A percentile compares a stretch with the other conserved stretches of the same genome.
Evolutionary conservation across 2,888 invertebrate genomes (phyloP).

Genomic region (Leptinotarsa haldemani): DNA sequence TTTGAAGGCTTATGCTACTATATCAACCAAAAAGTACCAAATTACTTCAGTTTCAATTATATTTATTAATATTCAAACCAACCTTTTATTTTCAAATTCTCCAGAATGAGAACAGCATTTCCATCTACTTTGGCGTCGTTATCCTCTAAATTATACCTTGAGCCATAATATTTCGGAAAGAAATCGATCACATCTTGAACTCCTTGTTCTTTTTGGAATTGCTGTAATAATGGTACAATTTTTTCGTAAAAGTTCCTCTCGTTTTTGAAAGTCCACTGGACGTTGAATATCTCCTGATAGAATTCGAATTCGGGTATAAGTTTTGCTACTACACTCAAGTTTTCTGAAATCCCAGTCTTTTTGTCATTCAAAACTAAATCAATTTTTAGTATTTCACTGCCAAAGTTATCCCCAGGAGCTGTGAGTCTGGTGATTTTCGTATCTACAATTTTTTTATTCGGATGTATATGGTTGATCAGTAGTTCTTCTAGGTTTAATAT

Average conservation of each 20-base stretch:
- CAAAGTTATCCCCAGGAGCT: constrained; percentile 71
- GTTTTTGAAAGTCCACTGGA: constrained; percentile 66
- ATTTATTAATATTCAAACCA: background rate
- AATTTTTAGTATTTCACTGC: constrained; percentile 67
- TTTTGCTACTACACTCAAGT: constrained; percentile 68
- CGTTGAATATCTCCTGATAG: constrained; percentile 67
- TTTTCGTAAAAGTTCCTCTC: constrained; percentile 68
- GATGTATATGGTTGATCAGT: constrained; percentile 21
- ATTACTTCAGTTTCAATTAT: no score
- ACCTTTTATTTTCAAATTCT: constrained; percentile 66
- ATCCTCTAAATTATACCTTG: constrained; percentile 49
- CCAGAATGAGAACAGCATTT: constrained; percentile 68
- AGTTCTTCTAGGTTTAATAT: constrained; percentile 34
- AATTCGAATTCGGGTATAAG: constrained; percentile 68
- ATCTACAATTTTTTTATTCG: constrained; percentile 29
- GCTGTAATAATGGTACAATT: constrained; percentile 64
- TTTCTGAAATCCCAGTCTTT: constrained; percentile 24
- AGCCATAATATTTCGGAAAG: constrained; percentile 54
- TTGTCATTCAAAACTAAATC: constrained; percentile 41
- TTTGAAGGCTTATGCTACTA: no score
- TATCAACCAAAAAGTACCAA: no score
- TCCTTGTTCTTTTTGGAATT: constrained; percentile 65
- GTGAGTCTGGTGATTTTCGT: constrained; percentile 60
- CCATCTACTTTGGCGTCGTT: constrained; percentile 63
- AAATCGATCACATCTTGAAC: constrained; percentile 62